Evolutionary conservation across 92 coral and sea anemone genomes (phyloP).

Genomic region (Hydrozoanthus gracilis): DNA sequence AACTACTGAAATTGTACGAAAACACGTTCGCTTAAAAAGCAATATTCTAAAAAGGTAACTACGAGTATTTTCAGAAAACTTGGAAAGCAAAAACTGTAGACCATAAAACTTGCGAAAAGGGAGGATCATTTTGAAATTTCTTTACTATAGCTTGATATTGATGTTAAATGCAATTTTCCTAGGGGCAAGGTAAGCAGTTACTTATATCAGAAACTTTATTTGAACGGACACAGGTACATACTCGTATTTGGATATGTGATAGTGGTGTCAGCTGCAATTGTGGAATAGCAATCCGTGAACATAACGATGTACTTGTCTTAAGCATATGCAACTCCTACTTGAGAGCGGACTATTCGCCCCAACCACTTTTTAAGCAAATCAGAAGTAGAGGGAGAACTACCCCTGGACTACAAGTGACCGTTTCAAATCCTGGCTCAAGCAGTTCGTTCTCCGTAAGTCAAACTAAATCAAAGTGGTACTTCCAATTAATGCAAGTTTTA

Average conservation of each 20-base stretch:
- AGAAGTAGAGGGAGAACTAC: slow-evolving; percentile 3
- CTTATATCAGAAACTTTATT: neutral
- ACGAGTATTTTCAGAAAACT: too few species aligned
- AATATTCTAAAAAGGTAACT: too few species aligned
- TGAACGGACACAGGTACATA: neutral
- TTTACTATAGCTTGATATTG: too few species aligned
- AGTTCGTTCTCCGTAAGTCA: neutral
- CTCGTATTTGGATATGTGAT: neutral
- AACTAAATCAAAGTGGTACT: too few species aligned
- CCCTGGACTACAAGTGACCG: neutral
- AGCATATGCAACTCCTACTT: neutral
- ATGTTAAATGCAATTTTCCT: too few species aligned
- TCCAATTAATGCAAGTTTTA: too few species aligned
- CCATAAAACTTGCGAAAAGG: too few species aligned
- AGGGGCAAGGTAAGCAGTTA: neutral
- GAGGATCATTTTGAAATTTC: too few species aligned
- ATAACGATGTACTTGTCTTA: neutral
- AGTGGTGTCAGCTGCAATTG: neutral
- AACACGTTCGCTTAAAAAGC: too few species aligned
- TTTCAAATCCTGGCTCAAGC: neutral
- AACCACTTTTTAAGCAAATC: neutral
- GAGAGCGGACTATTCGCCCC: neutral
- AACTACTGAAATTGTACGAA: too few species aligned
- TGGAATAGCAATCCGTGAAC: slow-evolving; percentile 16
- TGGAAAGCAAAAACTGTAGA: too few species aligned